Base-by-base conservation (phyloP, 2,797 vertebrate genomes). In the Limnodromus scolopaceus region DNA sequence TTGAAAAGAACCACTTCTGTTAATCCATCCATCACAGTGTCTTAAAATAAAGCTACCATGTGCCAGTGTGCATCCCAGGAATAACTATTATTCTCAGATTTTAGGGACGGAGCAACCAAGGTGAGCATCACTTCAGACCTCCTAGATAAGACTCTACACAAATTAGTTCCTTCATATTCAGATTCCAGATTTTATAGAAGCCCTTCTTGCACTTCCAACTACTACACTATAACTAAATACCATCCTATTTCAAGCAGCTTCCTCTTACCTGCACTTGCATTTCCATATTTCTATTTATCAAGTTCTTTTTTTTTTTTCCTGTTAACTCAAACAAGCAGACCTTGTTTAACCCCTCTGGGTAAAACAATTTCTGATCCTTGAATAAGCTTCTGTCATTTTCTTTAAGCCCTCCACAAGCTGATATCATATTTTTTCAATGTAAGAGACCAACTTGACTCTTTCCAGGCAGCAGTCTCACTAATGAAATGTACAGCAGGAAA, bases 81-180 rank as follows among this genome's bases (percentile, higher is more conserved):
- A 36, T 10, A 65, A 55, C 38, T 36, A 25, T 25, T 38, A n/a
- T 28, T 65, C 27, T 64, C 27, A 57, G 34, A 65, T 65, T 78
- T 86, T 22, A 81, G 27, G 19, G 39, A 78, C 2, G 1, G 9
- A 83, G 3, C 20, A 75, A 65, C 16, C 18, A 71, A 61, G 36
- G 61, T 2, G 2, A 90, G n/a, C 23, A 27, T 28, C 2, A 0
- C 27, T 84, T 70, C 57, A 3, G 0, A 51, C 6, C 4, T 45
- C n/a, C 34, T 25, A 2, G 12, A 1, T 28, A 86, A 72, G 6
- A 75, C 12, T 15, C 25, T 43, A 36, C 17, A 69, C 10, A 66
- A 60, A 63, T 49, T 18, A 34, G 7, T 30, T 68, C 10, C 32
- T 60, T 55, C 39, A 12, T 14, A 54, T 70, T 64, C 20, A n/a